Percentiles rank a stretch among this genome's conserved stretches.
Conservation (phyloP, 2,797 vertebrate genomes). For the Dermochelys coriacea region DNA sequence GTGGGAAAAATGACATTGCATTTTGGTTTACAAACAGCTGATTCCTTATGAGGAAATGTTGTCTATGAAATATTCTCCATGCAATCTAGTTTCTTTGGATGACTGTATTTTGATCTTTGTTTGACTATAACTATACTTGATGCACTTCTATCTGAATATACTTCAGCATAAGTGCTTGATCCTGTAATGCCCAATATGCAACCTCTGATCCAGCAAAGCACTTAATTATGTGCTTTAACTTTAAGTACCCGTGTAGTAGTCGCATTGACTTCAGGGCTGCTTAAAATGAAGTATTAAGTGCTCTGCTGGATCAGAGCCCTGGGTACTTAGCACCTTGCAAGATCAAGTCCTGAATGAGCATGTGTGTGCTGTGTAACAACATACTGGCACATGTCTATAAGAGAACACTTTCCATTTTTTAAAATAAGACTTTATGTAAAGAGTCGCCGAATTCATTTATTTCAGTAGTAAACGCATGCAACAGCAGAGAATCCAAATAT, state of each 20-base stretch:
- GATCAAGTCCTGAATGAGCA: not conserved
- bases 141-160: not conserved
- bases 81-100: not conserved
- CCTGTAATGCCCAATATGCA: not conserved
- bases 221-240: not conserved
- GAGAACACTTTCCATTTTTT: not conserved
- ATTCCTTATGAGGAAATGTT: not conserved
- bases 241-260: not conserved
- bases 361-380: not conserved
- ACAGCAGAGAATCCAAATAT: not conserved
- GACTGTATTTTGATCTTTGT: not conserved
- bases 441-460: not conserved
- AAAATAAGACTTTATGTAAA: not conserved
- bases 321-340: not conserved
- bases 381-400: not conserved
- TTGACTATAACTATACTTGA: not conserved
- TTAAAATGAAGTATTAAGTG: not conserved
- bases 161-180: not conserved
- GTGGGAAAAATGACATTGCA: not conserved
- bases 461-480: not conserved
- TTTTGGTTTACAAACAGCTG: not conserved
- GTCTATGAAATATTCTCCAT: not conserved
- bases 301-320: not conserved
- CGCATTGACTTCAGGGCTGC: not conserved
- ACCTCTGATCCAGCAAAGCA: not conserved